Conservation (phyloP, 2,113 vertebrate genomes). For the Psilopogon haemacephalus region DNA sequence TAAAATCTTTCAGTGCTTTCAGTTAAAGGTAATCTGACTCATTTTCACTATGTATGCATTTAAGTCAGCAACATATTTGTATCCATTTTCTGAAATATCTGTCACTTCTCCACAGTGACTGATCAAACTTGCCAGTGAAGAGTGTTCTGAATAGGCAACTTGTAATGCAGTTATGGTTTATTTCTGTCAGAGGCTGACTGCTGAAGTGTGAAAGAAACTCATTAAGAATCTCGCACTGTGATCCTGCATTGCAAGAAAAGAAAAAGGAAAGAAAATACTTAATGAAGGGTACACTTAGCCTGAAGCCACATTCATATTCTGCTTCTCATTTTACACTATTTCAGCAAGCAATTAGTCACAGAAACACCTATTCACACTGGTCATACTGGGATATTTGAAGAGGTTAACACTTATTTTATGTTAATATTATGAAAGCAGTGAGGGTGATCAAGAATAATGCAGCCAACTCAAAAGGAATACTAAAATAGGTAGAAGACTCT, state of each 20-base stretch:
- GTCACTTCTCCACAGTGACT: conserved; percentile 65
- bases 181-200: conserved; percentile 76
- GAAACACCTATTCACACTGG: conserved; percentile 49
- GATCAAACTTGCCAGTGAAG: conserved; percentile 74
- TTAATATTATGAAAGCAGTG: conserved; percentile 66
- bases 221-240: conserved; percentile 82
- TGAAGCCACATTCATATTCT: conserved; percentile 60
- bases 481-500: conserved; percentile 33
- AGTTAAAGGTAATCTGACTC: conserved; percentile 11
- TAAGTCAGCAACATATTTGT: conserved; percentile 39
- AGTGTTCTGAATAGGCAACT: conserved; percentile 74
- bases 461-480: background rate
- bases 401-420: conserved; percentile 56
- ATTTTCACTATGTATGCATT: conserved; percentile 9
- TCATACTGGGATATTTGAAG: conserved; percentile 55
- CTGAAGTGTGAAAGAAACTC: conserved; percentile 81
- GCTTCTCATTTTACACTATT: conserved; percentile 49
- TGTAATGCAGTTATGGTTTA: conserved; percentile 73
- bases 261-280: conserved; percentile 45
- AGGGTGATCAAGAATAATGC: conserved; percentile 34
- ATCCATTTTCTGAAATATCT: conserved; percentile 58
- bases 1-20: background rate
- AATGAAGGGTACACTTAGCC: conserved; percentile 72
- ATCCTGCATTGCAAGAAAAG: conserved; percentile 67
- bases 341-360: conserved; percentile 66